Percentiles rank a stretch among this genome's conserved stretches.
phyloP scores from a whole-genome alignment of 2,888 invertebrate genomes.

The Gari tellinella region DNA sequence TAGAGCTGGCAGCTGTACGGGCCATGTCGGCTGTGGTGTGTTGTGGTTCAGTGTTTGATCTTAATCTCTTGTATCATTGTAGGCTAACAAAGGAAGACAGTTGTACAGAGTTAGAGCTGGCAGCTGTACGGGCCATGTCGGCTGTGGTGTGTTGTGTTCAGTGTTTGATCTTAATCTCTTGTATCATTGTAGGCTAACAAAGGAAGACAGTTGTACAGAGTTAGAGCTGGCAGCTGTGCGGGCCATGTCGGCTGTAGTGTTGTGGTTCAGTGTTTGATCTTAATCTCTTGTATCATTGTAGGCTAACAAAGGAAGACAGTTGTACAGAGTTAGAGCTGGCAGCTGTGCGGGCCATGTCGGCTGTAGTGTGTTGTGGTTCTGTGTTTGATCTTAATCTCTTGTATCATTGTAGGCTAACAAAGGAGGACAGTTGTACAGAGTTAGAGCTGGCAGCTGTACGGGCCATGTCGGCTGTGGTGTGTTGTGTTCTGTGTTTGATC shows the following conservation, averaged over 20 bases:
- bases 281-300: constrained; percentile 15
- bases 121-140: constrained; percentile 93
- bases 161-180: neutral
- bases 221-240: constrained; percentile 87
- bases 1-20: constrained; percentile 87
- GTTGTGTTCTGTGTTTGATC: too few relatives aligned
- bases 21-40: constrained; percentile 98
- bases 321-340: constrained; percentile 86
- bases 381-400: neutral
- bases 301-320: constrained; percentile 79
- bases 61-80: neutral
- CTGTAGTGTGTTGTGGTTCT: constrained; percentile 97
- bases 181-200: constrained; percentile 60
- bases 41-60: constrained; percentile 98
- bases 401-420: constrained; percentile 60
- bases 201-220: constrained; percentile 83
- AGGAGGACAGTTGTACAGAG: constrained; percentile 83
- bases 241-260: constrained; percentile 97
- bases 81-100: constrained; percentile 80
- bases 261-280: too few relatives aligned
- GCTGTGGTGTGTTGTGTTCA: constrained; percentile 97
- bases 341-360: constrained; percentile 94
- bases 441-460: constrained; percentile 87
- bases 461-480: constrained; percentile 97
- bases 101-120: constrained; percentile 86